Percentiles rank a stretch among this genome's conserved stretches.
Evolutionary conservation across 2,888 invertebrate species (phyloP).

Genomic region (Timema podura): DNA sequence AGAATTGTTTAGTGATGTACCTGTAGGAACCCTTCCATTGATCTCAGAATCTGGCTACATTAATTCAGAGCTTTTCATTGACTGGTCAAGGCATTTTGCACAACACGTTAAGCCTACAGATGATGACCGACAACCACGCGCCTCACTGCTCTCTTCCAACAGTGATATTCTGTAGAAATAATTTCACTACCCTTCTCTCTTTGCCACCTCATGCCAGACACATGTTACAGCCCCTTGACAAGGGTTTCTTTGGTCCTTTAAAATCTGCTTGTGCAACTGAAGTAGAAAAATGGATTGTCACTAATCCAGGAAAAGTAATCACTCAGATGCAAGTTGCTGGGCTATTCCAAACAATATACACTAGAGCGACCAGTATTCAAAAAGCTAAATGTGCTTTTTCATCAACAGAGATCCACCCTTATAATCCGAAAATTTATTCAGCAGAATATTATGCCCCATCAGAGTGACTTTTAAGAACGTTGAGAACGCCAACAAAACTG

Average conservation of each 20-base stretch:
- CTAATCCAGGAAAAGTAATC: constrained; percentile 7
- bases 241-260: constrained; percentile 13
- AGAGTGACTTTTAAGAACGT: too few relatives aligned
- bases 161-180: constrained; percentile 29
- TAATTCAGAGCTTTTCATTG: constrained; percentile 29
- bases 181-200: constrained; percentile 27
- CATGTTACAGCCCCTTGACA: constrained; percentile 31
- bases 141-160: constrained; percentile 30
- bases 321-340: constrained; percentile 7
- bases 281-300: neutral
- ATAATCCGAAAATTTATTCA: constrained; percentile 1
- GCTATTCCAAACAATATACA: neutral
- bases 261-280: constrained; percentile 1
- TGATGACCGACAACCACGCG: constrained; percentile 27
- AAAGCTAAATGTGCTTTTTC: constrained; percentile 10
- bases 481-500: too few relatives aligned
- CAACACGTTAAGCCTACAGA: constrained; percentile 26
- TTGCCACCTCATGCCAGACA: constrained; percentile 31
- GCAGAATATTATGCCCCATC: neutral
- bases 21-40: neutral
- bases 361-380: neutral
- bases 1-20: constrained; percentile 27
- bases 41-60: constrained; percentile 32
- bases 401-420: constrained; percentile 9
- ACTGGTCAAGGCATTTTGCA: constrained; percentile 31